Percentiles rank a stretch among this genome's conserved stretches.
Evolutionary conservation across 2,888 invertebrate genomes (phyloP).

Genomic region (Leptopilina syphax): DNA sequence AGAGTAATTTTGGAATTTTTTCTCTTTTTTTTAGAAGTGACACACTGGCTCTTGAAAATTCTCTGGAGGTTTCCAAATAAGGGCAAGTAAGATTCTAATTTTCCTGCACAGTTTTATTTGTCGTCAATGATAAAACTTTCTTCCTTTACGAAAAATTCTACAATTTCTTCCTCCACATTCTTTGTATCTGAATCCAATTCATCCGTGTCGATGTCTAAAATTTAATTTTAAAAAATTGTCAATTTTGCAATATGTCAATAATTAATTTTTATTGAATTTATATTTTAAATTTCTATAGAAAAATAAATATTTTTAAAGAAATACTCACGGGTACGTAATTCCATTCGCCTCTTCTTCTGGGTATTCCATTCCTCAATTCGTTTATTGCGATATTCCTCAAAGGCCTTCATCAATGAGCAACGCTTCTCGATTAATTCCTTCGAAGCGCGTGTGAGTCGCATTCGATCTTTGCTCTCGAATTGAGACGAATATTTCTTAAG

Average conservation of each 20-base stretch:
- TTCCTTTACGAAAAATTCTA: slow-evolving; percentile 99
- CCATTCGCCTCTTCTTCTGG: slow-evolving; percentile 88
- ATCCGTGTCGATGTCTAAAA: slow-evolving; percentile 94
- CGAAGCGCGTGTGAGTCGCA: slow-evolving; percentile 93
- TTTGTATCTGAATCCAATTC: slow-evolving; percentile 89
- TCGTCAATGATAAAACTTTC: slow-evolving; percentile 88
- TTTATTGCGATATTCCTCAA: slow-evolving; percentile 88
- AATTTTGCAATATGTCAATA: too few species aligned
- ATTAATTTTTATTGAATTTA: too few species aligned
- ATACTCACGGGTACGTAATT: slow-evolving; percentile 90
- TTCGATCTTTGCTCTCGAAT: slow-evolving; percentile 97
- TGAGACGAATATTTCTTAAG: slow-evolving; percentile 97
- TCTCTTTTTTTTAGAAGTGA: neutral
- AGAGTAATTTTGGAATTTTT: too few species aligned
- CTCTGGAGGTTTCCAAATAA: slow-evolving; percentile 12
- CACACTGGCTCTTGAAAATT: slow-evolving; percentile 4
- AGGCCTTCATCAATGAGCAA: slow-evolving; percentile 90
- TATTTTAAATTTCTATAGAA: neutral
- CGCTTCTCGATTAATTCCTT: slow-evolving; percentile 97
- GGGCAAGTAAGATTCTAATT: neutral
- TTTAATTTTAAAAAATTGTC: too few species aligned
- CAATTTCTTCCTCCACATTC: slow-evolving; percentile 95
- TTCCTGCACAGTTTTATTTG: slow-evolving; percentile 75
- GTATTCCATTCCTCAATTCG: slow-evolving; percentile 86
- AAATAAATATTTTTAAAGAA: slow-evolving; percentile 6